A percentile compares a stretch with the other conserved stretches of the same genome.
Evolutionary conservation across 2,113 vertebrate species (phyloP).

Genomic region (Piaya cayana): DNA sequence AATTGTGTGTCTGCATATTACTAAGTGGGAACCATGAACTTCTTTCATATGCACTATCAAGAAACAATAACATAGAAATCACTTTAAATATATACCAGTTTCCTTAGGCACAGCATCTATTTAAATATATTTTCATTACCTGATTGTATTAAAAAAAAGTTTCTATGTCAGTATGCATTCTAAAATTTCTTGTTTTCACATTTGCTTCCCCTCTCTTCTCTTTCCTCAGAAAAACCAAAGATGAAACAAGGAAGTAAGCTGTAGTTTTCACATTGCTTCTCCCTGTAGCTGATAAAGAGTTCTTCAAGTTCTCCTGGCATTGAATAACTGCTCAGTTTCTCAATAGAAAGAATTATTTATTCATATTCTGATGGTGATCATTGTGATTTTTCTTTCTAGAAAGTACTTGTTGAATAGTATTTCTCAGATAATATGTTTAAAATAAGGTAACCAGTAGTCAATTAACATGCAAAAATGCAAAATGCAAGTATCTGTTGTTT

Average conservation of each 20-base stretch:
- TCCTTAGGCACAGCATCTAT: not conserved
- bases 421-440: not conserved
- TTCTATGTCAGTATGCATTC: not conserved
- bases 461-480: not conserved
- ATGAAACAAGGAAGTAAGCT: conserved; percentile 57
- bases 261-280: not conserved
- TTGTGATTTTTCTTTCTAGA: not conserved
- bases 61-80: not conserved
- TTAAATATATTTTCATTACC: not conserved
- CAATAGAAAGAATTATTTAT: not conserved
- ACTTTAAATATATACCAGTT: not conserved
- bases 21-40: not conserved
- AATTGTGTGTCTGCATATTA: not conserved
- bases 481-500: not conserved
- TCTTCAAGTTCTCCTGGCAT: not conserved
- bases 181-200: not conserved
- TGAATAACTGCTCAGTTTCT: not conserved
- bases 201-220: not conserved
- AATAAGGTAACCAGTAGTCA: not conserved
- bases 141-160: not conserved
- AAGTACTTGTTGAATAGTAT: not conserved
- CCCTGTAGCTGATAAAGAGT: not conserved
- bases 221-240: conserved; percentile 51
- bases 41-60: not conserved
- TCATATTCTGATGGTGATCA: not conserved